Base-by-base conservation (phyloP, 2,888 invertebrate genomes). In the Ramazzottius varieornatus region DNA sequence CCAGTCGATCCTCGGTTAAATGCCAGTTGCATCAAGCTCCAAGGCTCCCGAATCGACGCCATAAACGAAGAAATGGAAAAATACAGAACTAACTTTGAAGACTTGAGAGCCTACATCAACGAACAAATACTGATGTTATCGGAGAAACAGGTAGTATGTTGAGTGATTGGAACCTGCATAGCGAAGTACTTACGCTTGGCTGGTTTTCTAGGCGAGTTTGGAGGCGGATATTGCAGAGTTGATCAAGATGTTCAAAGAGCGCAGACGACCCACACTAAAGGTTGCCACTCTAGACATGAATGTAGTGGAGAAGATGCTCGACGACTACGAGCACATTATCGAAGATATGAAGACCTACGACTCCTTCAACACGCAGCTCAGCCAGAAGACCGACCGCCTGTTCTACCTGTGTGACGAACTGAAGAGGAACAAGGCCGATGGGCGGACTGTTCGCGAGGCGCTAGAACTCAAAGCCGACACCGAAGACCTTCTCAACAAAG, bases 251-350 rank as follows among this genome's bases (percentile, higher is more conserved):
- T 54, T 54, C 24, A 54, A 54, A 24, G 54, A 54, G 29, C 54
- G 54, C 20, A 16, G 54, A 29, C 54, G 54, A 16, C 54, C 54
- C 16, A 16, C 20, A 8, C 29, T 54, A 8, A 54, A 54, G 54
- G 54, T 54, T 8, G 29, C 20, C n/a, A 16, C 8, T 8, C 54
- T 54, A 4, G 54, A 54, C 29, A 54, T 54, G 54, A 16, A 54
- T 24, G 20, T 54, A 4, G 54, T 54, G 54, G 54, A 54, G 54
- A 54, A 54, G 54, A 54, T 54, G 54, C 29, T 54, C 16, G 54
- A 54, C 54, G 54, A 54, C 54, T 54, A 54, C 54, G 54, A 54
- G n/a, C 54, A 29, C 16, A 29, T 54, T 24, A 29, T 54, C 54
- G 54, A 24, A 24, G 54, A 54, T 13, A 54, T 54, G 54, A 54